Percentiles rank a stretch among this genome's conserved stretches.
phyloP scores from a whole-genome alignment of 2,113 vertebrate genomes.

The Neogale vison region DNA sequence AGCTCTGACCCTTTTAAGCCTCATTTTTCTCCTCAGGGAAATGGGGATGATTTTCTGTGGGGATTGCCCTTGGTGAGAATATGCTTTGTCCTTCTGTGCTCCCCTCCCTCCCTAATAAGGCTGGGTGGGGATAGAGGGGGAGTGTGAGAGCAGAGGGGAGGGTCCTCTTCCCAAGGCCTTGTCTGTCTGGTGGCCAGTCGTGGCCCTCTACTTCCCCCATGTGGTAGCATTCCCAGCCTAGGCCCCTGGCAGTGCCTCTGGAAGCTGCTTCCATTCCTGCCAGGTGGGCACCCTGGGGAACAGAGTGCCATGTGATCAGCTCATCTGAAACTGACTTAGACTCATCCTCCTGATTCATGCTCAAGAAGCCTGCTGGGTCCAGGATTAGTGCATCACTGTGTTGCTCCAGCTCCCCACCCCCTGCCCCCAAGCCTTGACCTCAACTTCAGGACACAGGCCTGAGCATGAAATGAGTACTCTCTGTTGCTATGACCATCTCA shows the following conservation, averaged over 20 bases:
- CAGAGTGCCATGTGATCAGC: neutral
- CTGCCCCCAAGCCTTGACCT: neutral
- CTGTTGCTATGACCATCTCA: neutral
- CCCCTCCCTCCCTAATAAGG: neutral
- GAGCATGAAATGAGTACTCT: neutral
- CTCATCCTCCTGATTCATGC: neutral
- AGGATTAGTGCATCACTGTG: neutral
- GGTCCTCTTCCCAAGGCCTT: neutral
- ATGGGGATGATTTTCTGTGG: neutral
- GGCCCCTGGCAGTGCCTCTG: neutral
- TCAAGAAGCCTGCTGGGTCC: neutral
- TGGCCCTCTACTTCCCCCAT: neutral
- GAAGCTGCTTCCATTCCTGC: neutral
- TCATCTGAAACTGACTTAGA: neutral
- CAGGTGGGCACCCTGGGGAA: neutral
- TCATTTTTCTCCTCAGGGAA: neutral
- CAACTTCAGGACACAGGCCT: too few species aligned
- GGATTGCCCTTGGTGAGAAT: neutral
- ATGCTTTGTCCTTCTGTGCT: neutral
- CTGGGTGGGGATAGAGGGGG: fast-evolving
- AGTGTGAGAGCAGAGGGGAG: neutral
- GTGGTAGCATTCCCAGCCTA: fast-evolving
- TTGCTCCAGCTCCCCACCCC: neutral
- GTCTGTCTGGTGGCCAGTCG: fast-evolving
- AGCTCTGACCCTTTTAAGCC: neutral